Evolutionary conservation across 2,888 invertebrate species (phyloP), one percentile per base, ranked within the genome.

Genomic region (Platycheirus rosarum): DNA sequence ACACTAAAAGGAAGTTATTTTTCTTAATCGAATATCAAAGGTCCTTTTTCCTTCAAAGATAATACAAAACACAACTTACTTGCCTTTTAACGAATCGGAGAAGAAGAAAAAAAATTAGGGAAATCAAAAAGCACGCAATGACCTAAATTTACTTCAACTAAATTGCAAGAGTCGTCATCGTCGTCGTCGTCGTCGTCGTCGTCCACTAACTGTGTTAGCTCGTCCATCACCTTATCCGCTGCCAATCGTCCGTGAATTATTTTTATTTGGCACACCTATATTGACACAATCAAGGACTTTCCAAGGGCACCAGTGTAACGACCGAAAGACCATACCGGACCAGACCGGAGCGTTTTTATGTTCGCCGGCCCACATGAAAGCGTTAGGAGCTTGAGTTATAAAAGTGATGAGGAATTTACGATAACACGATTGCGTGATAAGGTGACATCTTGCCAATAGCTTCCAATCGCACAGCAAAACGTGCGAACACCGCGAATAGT

Each of bases 361-460:
- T 32, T 23, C 35, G 5, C 35, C 29, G 18, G 11, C 18, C 11
- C 14, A 14, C 14, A 26, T 16, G 4, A 40, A 60, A 35, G 40
- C 53, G 53, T 63, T 26, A 16, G 42, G 18, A n/a, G 46, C 20
- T 35, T 48, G 63, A 75, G 69, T 18, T 44, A 18, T 44, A 60
- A 60, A 75, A 79, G 57, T 75, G 75, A 75, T 75, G 69, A 69
- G 57, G 75, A 62, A 79, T 74, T 79, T 74, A 79, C 76, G 80
- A 75, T 69, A 80, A 76, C 69, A 76, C 80, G 60, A 77, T 82
- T 63, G 82, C 82, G 82, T 82, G 82, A 82, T 77, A 71, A 82
- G 77, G 77, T 77, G 77, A 82, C 82, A 82, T 82, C 76, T 71
- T 71, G 77, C 63, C 70, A 70, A 76, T 71, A 20, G 68, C 49